These are phyloP conservation scores for Bos indicus DNA, from an alignment of 2,113 vertebrate genomes.

Conservation along the genomic window DNA sequence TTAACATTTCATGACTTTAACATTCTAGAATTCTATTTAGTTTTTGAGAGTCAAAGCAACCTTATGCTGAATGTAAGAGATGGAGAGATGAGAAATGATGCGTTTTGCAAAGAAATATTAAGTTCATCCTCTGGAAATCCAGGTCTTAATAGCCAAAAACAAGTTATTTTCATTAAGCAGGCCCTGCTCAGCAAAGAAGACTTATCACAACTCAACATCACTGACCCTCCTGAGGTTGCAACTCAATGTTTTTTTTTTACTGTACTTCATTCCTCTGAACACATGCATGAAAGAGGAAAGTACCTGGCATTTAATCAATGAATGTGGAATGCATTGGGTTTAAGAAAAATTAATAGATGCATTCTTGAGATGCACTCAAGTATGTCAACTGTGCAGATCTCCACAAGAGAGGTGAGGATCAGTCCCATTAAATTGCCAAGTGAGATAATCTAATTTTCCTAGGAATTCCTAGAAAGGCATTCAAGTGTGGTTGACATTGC, in stretches of 20 bases:
- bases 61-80: not conserved
- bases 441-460: not conserved
- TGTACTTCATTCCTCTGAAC: not conserved
- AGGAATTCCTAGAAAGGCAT: not conserved
- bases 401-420: not conserved
- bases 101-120: not conserved
- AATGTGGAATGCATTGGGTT: not conserved
- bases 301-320: not conserved
- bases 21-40: not conserved
- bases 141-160: not conserved
- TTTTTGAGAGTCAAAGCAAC: not conserved
- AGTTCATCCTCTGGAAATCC: not conserved
- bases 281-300: not conserved
- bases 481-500: not conserved
- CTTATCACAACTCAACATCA: not conserved
- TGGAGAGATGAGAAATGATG: not conserved
- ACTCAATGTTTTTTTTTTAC: not conserved
- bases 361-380: not conserved
- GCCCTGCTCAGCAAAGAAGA: too few relatives aligned
- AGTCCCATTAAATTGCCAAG: not conserved
- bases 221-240: not conserved
- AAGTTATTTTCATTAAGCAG: not conserved
- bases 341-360: not conserved
- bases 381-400: too few relatives aligned
- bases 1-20: not conserved